These are phyloP conservation scores for Melanostoma mellinum DNA, from an alignment of 2,888 invertebrate species.

Conservation along the genomic window DNA sequence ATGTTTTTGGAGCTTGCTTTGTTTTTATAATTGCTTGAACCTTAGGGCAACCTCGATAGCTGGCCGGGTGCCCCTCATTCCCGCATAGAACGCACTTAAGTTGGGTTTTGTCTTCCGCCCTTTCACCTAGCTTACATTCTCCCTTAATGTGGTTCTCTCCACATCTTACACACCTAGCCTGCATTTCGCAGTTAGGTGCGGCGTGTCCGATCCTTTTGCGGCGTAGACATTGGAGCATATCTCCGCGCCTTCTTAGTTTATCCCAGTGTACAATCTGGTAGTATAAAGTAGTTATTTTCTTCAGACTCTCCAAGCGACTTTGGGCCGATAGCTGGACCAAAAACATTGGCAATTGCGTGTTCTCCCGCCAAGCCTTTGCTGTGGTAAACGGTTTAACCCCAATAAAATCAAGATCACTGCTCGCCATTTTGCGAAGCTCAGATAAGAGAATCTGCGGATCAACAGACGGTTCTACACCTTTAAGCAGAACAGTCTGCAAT, in stretches of 20 bases:
- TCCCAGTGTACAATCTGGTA: conserved; percentile 9
- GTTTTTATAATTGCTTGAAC: not conserved
- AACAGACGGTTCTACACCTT: not conserved
- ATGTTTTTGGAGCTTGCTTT: no score
- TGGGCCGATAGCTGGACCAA: not conserved
- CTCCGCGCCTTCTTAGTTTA: conserved; percentile 4
- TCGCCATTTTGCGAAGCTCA: not conserved
- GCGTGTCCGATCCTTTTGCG: conserved; percentile 28
- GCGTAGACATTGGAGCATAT: conserved; percentile 11
- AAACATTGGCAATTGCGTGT: conserved; percentile 1
- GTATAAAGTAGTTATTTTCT: not conserved
- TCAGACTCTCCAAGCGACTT: not conserved
- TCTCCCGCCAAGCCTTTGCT: conserved; percentile 4
- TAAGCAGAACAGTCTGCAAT: conserved; percentile 12
- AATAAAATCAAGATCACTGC: not conserved
- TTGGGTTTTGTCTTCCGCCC: conserved; percentile 7
- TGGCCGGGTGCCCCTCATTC: not conserved
- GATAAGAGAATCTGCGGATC: not conserved
- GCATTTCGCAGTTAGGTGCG: no score
- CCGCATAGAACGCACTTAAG: conserved; percentile 8
- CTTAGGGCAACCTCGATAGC: conserved; percentile 12
- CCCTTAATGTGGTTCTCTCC: conserved; percentile 3
- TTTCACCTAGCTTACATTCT: conserved; percentile 12
- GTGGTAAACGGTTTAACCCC: conserved; percentile 6
- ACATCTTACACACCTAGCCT: no score